Conservation (phyloP, 2,888 invertebrate genomes). For the Stenotaenia linearis region DNA sequence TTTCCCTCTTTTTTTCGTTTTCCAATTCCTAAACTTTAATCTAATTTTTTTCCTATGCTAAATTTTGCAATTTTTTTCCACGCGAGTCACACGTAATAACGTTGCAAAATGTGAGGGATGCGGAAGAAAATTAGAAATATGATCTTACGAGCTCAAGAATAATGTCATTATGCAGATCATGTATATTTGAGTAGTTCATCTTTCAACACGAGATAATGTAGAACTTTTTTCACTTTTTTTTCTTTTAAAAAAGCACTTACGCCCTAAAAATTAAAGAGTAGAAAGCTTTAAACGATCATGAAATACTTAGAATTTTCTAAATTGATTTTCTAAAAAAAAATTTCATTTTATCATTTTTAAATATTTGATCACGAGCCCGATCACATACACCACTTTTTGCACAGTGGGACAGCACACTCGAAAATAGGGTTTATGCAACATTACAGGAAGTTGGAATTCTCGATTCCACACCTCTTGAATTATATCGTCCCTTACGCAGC, state of each 20-base stretch:
- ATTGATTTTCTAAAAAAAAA: too few species aligned
- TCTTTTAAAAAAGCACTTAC: neutral
- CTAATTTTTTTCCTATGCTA: neutral
- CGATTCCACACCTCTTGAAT: too few species aligned
- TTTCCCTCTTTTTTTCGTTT: neutral
- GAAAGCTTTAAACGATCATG: neutral
- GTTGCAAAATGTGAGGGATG: neutral
- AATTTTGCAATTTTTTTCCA: neutral
- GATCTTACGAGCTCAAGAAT: neutral
- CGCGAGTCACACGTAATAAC: neutral
- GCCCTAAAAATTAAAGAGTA: neutral
- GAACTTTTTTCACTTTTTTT: neutral
- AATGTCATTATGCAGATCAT: constrained; percentile 26
- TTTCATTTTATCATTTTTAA: neutral
- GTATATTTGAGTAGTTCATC: constrained; percentile 21
- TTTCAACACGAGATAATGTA: neutral
- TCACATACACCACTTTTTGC: too few species aligned
- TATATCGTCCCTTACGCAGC: too few species aligned
- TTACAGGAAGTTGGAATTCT: too few species aligned
- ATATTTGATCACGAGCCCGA: too few species aligned
- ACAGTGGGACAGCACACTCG: too few species aligned
- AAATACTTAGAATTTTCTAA: neutral
- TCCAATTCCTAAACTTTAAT: neutral
- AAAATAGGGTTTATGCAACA: too few species aligned
- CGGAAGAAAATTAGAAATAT: neutral